Evolutionary conservation across 2,888 invertebrate genomes (phyloP), one percentile per base, ranked within the genome.

Genomic region (Nomada flava): DNA sequence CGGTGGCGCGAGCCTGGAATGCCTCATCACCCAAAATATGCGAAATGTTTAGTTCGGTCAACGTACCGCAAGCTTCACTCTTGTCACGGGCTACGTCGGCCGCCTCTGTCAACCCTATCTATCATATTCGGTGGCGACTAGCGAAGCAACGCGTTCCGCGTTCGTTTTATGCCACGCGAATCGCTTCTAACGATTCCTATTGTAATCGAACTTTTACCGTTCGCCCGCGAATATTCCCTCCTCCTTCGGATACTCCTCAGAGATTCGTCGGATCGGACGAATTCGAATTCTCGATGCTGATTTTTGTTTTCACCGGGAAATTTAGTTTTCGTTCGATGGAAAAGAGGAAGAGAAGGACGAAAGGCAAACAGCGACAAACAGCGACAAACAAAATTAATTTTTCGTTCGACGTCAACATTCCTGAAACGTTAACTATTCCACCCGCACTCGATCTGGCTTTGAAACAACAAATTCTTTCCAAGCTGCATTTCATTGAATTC

Each of bases 21-120:
- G 70, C 65, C 70, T 78, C 65, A 70, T 79, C 79, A 60, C 53
- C 79, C 53, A 42, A 79, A 78, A 78, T 79, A 79, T 78, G 79
- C 65, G 18, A 42, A 62, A 18, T 50, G 36, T 73, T 23, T 64
- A 57, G 50, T 15, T 11, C 50, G 53, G 55, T 26, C 57, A 47
- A 47, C 55, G 62, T 47, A 55, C 62, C 78, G 23, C 68, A 26
- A 18, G 44, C n/a, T 50, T 47, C 20, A 47, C 63, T 50, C 65
- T n/a, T 26, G 60, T 36, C 69, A 29, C 36, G 52, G 20, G 18
- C 50, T 44, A 9, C 42, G 13, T 36, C 23, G 29, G 29, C 60
- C 52, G 13, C 29, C 20, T 50, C 20, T 42, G 2, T 13, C 63
- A 23, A 26, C 15, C n/a, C 0, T 36, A 18, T 57, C 50, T 23